A percentile compares a stretch with the other conserved stretches of the same genome.
Evolutionary conservation across 2,113 vertebrate genomes (phyloP).

Genomic region (Cavia porcellus): DNA sequence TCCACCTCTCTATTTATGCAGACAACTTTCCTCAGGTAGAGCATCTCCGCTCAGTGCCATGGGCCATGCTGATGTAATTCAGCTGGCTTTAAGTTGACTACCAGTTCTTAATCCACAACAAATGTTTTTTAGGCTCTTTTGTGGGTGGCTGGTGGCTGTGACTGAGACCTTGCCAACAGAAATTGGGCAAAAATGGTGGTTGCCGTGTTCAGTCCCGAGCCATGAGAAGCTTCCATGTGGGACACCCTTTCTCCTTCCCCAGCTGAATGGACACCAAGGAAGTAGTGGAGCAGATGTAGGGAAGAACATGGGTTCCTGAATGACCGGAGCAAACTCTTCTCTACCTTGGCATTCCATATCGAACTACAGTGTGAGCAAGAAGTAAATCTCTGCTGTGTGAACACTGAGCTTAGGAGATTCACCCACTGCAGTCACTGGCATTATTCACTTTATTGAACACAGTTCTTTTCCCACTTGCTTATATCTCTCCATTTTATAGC

Average conservation of each 20-base stretch:
- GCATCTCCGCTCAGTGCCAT: too few species aligned
- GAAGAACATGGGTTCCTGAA: not conserved
- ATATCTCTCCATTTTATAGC: not conserved
- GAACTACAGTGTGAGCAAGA: not conserved
- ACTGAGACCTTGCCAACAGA: not conserved
- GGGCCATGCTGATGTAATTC: too few species aligned
- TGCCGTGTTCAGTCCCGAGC: not conserved
- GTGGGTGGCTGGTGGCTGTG: not conserved
- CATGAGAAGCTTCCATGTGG: not conserved
- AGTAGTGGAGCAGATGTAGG: not conserved
- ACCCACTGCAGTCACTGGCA: not conserved
- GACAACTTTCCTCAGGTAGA: too few species aligned
- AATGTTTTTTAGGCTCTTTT: not conserved
- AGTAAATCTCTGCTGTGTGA: not conserved
- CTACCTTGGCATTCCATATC: not conserved
- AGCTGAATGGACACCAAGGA: not conserved
- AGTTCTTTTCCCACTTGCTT: constrained; percentile 17
- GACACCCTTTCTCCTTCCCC: not conserved
- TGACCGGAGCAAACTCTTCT: not conserved
- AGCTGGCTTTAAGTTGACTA: too few species aligned
- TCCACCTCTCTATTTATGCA: too few species aligned
- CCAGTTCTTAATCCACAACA: too few species aligned
- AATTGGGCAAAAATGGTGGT: not conserved
- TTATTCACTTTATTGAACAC: not conserved
- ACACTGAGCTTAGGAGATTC: not conserved